Evolutionary conservation across 2,888 invertebrate species (phyloP).

Genomic region (Cabera pusaria): DNA sequence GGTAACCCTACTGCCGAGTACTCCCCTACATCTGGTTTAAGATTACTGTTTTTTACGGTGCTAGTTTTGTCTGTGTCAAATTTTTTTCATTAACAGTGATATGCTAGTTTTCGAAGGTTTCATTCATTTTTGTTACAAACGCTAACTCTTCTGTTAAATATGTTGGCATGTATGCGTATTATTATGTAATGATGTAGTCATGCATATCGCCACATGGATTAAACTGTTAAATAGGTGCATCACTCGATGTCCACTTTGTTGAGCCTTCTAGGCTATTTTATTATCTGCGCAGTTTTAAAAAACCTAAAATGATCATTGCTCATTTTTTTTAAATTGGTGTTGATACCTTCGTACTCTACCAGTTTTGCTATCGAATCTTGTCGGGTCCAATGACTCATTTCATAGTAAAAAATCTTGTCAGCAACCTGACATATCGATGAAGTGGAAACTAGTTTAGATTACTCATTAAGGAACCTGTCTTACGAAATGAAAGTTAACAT

Average conservation of each 20-base stretch:
- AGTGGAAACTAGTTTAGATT: slow-evolving; percentile 31
- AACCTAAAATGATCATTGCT: too few relatives aligned
- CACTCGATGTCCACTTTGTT: too few relatives aligned
- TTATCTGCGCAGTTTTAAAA: too few relatives aligned
- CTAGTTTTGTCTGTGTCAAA: slow-evolving; percentile 39
- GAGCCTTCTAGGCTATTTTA: too few relatives aligned
- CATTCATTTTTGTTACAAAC: too few relatives aligned
- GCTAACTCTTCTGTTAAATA: too few relatives aligned
- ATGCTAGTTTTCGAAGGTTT: slow-evolving; percentile 31
- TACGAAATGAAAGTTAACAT: slow-evolving; percentile 29
- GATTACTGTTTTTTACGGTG: slow-evolving; percentile 38
- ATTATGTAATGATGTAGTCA: too few relatives aligned
- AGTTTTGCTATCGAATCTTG: too few relatives aligned
- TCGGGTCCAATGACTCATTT: slow-evolving; percentile 17
- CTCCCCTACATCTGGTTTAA: slow-evolving; percentile 34
- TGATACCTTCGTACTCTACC: too few relatives aligned
- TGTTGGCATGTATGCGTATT: neutral
- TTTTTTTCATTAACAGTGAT: slow-evolving; percentile 31
- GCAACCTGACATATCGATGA: slow-evolving; percentile 11
- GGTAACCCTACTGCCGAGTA: slow-evolving; percentile 21
- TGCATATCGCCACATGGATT: too few relatives aligned
- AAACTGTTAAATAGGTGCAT: too few relatives aligned
- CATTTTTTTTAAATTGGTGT: too few relatives aligned
- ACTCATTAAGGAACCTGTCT: slow-evolving; percentile 31
- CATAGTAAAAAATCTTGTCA: slow-evolving; percentile 8